phyloP scores from a whole-genome alignment of 2,113 vertebrate species.

The Stigmatopora argus region DNA sequence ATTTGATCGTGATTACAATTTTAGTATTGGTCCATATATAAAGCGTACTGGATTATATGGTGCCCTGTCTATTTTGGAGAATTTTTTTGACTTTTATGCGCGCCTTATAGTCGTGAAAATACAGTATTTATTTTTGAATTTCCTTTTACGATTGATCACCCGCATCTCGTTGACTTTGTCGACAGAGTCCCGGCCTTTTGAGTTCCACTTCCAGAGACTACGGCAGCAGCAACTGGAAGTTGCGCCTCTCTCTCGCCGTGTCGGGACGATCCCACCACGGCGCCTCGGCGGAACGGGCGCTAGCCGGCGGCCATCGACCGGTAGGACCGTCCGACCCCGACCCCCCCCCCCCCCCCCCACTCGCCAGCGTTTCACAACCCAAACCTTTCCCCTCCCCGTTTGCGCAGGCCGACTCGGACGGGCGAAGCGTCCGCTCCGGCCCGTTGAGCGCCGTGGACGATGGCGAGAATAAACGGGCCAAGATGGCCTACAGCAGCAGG shows the following conservation, averaged over 20 bases:
- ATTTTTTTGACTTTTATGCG: too few relatives aligned
- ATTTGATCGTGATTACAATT: too few relatives aligned
- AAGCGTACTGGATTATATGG: too few relatives aligned
- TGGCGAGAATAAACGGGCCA: conserved; percentile 89
- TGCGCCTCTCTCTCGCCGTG: conserved; percentile 64
- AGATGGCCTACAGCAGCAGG: conserved; percentile 82
- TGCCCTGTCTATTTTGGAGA: too few relatives aligned
- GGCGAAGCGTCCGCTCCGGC: conserved; percentile 78
- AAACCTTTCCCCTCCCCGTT: conserved; percentile 3
- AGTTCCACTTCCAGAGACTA: conserved; percentile 72
- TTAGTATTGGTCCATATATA: too few relatives aligned
- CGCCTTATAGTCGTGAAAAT: too few relatives aligned
- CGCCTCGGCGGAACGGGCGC: conserved; percentile 68
- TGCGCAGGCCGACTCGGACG: conserved; percentile 73
- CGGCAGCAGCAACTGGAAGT: conserved; percentile 75
- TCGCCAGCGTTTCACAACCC: too few relatives aligned
- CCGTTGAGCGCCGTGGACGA: conserved; percentile 78
- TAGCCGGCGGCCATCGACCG: conserved; percentile 76
- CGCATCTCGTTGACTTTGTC: too few relatives aligned
- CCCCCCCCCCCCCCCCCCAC: too few relatives aligned
- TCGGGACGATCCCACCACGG: conserved; percentile 70
- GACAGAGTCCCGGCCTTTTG: conserved; percentile 69
- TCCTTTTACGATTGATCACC: too few relatives aligned
- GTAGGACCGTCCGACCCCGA: conserved; percentile 43
- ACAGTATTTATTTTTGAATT: too few relatives aligned